A percentile compares a stretch with the other conserved stretches of the same genome.
Evolutionary conservation across 2,113 vertebrate species (phyloP).

Genomic region (Abramis brama): DNA sequence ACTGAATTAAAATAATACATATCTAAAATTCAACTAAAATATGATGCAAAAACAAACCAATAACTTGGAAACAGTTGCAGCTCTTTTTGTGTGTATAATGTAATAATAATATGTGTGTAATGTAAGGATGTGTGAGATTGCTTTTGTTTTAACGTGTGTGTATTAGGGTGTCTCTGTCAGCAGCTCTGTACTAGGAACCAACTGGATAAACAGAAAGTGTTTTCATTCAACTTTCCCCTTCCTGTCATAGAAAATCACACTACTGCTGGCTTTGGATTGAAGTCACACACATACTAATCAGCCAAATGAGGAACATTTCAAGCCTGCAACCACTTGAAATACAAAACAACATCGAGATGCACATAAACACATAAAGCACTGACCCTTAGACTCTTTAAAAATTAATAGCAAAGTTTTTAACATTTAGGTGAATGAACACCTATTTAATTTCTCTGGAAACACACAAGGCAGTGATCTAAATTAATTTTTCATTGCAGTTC

Average conservation of each 20-base stretch:
- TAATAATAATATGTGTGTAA: neutral
- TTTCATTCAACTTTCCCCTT: conserved; percentile 50
- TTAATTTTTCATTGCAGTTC: neutral
- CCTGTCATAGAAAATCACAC: conserved; percentile 33
- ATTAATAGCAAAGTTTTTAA: neutral
- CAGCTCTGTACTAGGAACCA: conserved; percentile 40
- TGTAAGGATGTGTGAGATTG: conserved; percentile 13
- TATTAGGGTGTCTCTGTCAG: neutral
- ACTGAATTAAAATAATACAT: neutral
- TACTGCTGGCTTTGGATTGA: conserved; percentile 40
- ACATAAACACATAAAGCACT: neutral
- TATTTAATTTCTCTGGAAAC: conserved; percentile 3
- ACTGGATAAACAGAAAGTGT: conserved; percentile 55
- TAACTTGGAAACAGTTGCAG: conserved; percentile 56
- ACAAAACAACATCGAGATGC: neutral
- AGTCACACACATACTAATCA: neutral
- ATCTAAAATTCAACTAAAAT: conserved; percentile 40
- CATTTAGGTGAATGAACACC: neutral
- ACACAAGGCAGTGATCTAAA: conserved; percentile 9
- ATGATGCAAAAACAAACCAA: conserved; percentile 36
- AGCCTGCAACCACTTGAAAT: neutral
- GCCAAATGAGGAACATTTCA: neutral
- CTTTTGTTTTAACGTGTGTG: neutral
- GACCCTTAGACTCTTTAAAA: neutral
- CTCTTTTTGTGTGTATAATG: neutral